Conservation (phyloP, 2,888 invertebrate species). For the Plemyria rubiginata region DNA sequence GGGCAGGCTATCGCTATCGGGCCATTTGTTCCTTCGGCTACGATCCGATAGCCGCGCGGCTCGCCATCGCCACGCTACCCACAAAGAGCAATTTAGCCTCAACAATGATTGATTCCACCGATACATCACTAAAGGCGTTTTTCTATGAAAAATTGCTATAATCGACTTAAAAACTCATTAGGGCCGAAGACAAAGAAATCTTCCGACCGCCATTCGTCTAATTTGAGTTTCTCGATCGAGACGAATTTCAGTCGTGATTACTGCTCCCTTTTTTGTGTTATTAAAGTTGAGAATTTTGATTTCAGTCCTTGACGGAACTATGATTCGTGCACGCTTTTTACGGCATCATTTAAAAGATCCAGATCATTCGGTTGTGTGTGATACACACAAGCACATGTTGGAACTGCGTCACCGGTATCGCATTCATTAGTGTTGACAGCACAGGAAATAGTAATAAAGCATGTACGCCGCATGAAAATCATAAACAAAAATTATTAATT, state of each 20-base stretch:
- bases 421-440: slow-evolving; percentile 77
- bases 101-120: slow-evolving; percentile 82
- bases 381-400: slow-evolving; percentile 55
- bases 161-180: slow-evolving; percentile 86
- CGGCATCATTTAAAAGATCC: slow-evolving; percentile 21
- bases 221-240: slow-evolving; percentile 82
- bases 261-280: slow-evolving; percentile 66
- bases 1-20: slow-evolving; percentile 49
- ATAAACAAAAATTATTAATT: slow-evolving; percentile 75
- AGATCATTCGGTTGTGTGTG: slow-evolving; percentile 24
- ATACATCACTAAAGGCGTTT: slow-evolving; percentile 85
- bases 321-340: slow-evolving; percentile 30
- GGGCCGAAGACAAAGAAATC: slow-evolving; percentile 82
- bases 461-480: slow-evolving; percentile 62
- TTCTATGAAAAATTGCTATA: slow-evolving; percentile 85
- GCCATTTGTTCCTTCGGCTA: slow-evolving; percentile 59
- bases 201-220: slow-evolving; percentile 80
- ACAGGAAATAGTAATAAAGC: slow-evolving; percentile 77
- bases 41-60: slow-evolving; percentile 60
- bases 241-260: slow-evolving; percentile 78
- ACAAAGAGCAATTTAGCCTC: slow-evolving; percentile 76
- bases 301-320: slow-evolving; percentile 33
- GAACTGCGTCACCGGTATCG: slow-evolving; percentile 67
- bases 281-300: slow-evolving; percentile 40
- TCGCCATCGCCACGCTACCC: slow-evolving; percentile 36